Evolutionary conservation across 2,113 vertebrate species (phyloP).

Genomic region (Pristiophorus japonicus): DNA sequence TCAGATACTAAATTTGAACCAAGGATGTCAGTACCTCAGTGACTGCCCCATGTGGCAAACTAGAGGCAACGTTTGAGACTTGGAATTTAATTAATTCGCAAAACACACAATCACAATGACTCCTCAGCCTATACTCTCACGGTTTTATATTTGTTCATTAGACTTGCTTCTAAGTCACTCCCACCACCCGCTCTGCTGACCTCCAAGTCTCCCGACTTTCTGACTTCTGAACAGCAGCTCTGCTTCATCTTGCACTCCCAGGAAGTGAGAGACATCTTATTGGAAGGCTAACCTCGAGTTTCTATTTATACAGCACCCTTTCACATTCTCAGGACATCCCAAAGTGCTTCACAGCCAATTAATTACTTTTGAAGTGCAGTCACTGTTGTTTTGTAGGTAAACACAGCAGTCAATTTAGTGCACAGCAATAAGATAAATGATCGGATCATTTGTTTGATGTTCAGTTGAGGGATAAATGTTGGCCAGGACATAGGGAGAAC

Average conservation of each 20-base stretch:
- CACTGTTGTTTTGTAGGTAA: too few species aligned
- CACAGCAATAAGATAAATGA: too few species aligned
- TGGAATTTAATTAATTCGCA: background rate
- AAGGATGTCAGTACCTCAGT: background rate
- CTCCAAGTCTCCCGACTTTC: background rate
- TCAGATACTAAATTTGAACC: background rate
- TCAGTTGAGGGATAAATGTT: too few species aligned
- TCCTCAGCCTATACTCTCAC: background rate
- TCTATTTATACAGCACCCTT: too few species aligned
- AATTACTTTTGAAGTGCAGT: too few species aligned
- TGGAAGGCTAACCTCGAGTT: background rate
- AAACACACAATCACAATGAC: background rate
- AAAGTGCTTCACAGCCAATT: too few species aligned
- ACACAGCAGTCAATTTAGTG: too few species aligned
- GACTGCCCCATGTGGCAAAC: background rate
- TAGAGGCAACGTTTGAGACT: background rate
- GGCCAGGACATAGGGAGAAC: too few species aligned
- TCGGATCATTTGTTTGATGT: too few species aligned
- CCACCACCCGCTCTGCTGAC: background rate
- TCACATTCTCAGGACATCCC: too few species aligned
- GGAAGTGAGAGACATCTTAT: background rate
- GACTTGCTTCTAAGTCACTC: background rate
- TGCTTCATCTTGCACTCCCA: background rate
- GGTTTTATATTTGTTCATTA: background rate
- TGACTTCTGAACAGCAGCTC: background rate